Evolutionary conservation across 1,140 invertebrate species (phyloP), one percentile per base, ranked within the genome.

Genomic region (Ridgeia piscesae): DNA sequence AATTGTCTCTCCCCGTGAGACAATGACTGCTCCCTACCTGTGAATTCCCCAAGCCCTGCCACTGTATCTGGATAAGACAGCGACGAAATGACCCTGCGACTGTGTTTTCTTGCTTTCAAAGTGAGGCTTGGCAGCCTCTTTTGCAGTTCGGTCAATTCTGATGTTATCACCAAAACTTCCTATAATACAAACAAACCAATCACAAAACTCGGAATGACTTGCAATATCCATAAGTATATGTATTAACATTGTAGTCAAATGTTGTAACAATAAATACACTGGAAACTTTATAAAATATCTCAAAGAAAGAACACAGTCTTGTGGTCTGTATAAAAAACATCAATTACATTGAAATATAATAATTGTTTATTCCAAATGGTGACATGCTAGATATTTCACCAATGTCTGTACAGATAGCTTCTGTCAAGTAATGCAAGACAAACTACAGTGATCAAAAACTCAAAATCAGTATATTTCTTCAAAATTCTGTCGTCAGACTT

Each of bases 41-140:
- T 94, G 42, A 98, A 97, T 77, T 96, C 96, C 92, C 98, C 97
- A 33, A 98, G 94, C 0, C 96, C 96, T 27, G 96, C 95, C 31
- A 97, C 96, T 35, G 94, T 92, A n/a, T 92, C 50, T 2, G 91
- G 50, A 89, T 93, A 93, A 17, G 92, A 91, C 50, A 93, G 92
- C 21, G 11, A 31, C 94, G 95, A 42, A 31, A 94, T 88, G 17
- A 92, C 58, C 21, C 92, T 58, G 31, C 88, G 88, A 93, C 94
- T 94, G 91, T 95, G 94, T 91, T 93, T 94, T 34, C 89, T 93
- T 33, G 33, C 33, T 35, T 90, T 34, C 89, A 34, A 6, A 48
- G 48, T 42, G 48, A 91, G 91, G 34, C 34, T 42, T 42, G 35
- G 48, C 48, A 91, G 48, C 42, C 91, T 58, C 9, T 91, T 34